Evolutionary conservation across 2,113 vertebrate species (phyloP), one percentile per base, ranked within the genome.

Genomic region (Cyanoderma ruficeps): DNA sequence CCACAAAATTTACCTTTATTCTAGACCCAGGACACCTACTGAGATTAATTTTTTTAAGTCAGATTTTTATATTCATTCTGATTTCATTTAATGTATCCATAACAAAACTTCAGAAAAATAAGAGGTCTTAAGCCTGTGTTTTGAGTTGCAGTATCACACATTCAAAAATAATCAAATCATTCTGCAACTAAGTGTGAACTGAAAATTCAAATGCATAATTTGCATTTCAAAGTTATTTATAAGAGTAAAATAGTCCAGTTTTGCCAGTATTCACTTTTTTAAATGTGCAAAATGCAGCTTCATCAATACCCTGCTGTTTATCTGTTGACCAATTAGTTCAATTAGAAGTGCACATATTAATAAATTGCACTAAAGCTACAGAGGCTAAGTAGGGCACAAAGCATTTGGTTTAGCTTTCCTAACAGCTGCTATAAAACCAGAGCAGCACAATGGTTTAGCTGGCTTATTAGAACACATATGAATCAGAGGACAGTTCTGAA

Each of bases 271-370:
- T 87, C 39, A 68, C 13, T 27, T 94, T 77, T 56, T 71, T 2
- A 88, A 97, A 68, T 44, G 35, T 82, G 31, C 37, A 91, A 94
- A 80, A 23, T 60, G 12, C 39, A 83, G 69, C 72, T 92, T 79
- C 52, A 93, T 69, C 39, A 91, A 44, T 75, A 64, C 4, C 37
- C 67, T 76, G 55, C 52, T 81, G 35, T 61, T 92, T 83, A 91
- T 83, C 94, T 75, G 46, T 64, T 92, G 64, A 83, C 42, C 61
- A 91, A 89, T 92, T 97, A 95, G 56, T 79, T 89, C 69, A 86
- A 76, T 92, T 94, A 94, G 21, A 96, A 95, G 88, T 77, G 28
- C 68, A 94, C 53, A 69, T 46, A 93, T 42, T 87, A 87, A 92
- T 61, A 20, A 93, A 80, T 60, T 77, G 82, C 90, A 90, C 53